Evolutionary conservation across 1,140 invertebrate genomes (phyloP).

Genomic region (Doryteuthis pealeii): DNA sequence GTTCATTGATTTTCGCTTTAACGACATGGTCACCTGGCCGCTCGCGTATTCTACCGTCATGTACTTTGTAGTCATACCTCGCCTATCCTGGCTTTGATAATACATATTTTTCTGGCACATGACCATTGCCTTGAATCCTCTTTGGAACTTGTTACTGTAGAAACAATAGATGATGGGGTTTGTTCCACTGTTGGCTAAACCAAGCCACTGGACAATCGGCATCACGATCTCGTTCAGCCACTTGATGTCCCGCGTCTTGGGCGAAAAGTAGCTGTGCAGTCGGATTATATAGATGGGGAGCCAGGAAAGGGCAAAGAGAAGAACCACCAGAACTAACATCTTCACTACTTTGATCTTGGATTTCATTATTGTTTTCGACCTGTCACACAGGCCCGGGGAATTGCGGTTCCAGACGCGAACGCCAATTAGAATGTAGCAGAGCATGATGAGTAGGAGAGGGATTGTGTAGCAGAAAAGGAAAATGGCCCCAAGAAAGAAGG

Average conservation of each 20-base stretch:
- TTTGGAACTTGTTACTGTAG: slow-evolving; percentile 93
- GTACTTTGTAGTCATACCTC: slow-evolving; percentile 39
- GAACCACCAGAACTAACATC: slow-evolving; percentile 93
- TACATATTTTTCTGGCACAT: slow-evolving; percentile 23
- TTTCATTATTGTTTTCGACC: slow-evolving; percentile 45
- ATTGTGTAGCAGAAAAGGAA: slow-evolving; percentile 88
- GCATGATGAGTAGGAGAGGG: slow-evolving; percentile 85
- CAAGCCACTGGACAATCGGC: slow-evolving; percentile 94
- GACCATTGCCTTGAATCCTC: slow-evolving; percentile 69
- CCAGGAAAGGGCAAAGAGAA: slow-evolving; percentile 95
- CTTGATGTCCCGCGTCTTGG: slow-evolving; percentile 62
- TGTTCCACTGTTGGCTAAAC: slow-evolving; percentile 94
- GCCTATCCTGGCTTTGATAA: slow-evolving; percentile 16
- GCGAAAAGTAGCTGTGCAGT: slow-evolving; percentile 37
- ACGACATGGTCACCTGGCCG: slow-evolving; percentile 35
- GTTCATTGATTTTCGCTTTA: neutral
- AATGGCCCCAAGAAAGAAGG: slow-evolving; percentile 89
- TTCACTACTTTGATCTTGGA: slow-evolving; percentile 75
- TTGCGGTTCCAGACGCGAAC: slow-evolving; percentile 84
- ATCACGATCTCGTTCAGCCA: slow-evolving; percentile 70
- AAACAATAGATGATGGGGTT: slow-evolving; percentile 98
- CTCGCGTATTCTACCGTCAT: slow-evolving; percentile 43
- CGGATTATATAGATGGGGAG: slow-evolving; percentile 77
- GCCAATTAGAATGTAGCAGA: slow-evolving; percentile 92
- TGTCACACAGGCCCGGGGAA: slow-evolving; percentile 70